Evolutionary conservation across 2,113 vertebrate genomes (phyloP).

Genomic region (Ageneiosus marmoratus): DNA sequence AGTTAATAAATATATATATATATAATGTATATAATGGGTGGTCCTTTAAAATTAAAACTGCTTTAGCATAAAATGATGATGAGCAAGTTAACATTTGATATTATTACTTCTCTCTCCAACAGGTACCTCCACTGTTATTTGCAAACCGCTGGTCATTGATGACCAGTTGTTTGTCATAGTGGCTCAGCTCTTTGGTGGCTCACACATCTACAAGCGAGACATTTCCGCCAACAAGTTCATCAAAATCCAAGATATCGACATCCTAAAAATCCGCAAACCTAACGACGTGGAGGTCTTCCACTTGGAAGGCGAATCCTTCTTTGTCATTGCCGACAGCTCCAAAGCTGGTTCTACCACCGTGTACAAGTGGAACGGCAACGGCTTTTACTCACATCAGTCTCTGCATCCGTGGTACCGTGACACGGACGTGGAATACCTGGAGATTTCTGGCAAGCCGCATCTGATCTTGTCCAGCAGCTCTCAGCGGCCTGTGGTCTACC

Average conservation of each 20-base stretch:
- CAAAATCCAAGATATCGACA: constrained; percentile 99
- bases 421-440: constrained; percentile 94
- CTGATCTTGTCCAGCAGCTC: constrained; percentile 96
- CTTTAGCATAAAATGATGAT: neutral
- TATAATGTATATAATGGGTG: neutral
- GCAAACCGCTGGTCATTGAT: constrained; percentile 95
- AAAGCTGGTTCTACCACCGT: constrained; percentile 96
- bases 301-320: constrained; percentile 91
- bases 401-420: constrained; percentile 96
- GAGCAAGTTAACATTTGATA: neutral
- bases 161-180: constrained; percentile 93
- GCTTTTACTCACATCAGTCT: constrained; percentile 98
- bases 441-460: constrained; percentile 90
- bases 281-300: constrained; percentile 96
- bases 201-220: constrained; percentile 97
- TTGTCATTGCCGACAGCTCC: constrained; percentile 96
- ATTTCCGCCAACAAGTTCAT: constrained; percentile 95
- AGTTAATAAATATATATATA: neutral
- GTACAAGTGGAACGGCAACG: constrained; percentile 98
- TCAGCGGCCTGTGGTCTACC: constrained; percentile 94
- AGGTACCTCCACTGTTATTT: constrained; percentile 96
- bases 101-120: neutral
- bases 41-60: neutral
- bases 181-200: constrained; percentile 95
- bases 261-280: constrained; percentile 96